Percentiles rank a stretch among this genome's conserved stretches.
phyloP scores from a whole-genome alignment of 1,140 invertebrate species.

The Wasmannia auropunctata region DNA sequence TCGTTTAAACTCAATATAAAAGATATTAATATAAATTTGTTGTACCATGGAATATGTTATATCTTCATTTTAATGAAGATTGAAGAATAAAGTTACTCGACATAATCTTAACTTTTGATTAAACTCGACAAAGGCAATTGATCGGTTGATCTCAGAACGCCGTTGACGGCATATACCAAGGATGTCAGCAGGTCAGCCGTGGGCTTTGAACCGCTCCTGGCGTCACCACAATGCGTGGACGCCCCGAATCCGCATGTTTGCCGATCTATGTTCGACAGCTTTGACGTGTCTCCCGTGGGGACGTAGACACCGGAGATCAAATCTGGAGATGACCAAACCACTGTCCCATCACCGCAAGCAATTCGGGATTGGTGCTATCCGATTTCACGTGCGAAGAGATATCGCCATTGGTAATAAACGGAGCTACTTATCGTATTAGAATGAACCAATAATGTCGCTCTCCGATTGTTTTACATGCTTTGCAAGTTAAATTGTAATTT shows the following conservation, averaged over 20 bases:
- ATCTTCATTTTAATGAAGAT: not conserved
- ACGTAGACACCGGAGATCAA: slow-evolving; percentile 65
- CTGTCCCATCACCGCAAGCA: slow-evolving; percentile 65
- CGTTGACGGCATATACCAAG: slow-evolving; percentile 42
- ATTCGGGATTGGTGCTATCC: slow-evolving; percentile 63
- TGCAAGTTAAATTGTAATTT: not conserved
- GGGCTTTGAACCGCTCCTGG: slow-evolving; percentile 61
- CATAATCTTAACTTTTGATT: slow-evolving; percentile 36
- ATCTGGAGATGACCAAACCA: slow-evolving; percentile 73
- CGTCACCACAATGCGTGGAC: slow-evolving; percentile 68
- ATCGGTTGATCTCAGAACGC: slow-evolving; percentile 33
- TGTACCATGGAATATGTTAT: not conserved
- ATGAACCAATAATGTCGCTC: slow-evolving; percentile 13
- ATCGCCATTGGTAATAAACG: slow-evolving; percentile 54
- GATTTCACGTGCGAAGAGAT: slow-evolving; percentile 50
- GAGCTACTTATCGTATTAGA: not conserved
- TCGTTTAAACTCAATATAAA: not conserved
- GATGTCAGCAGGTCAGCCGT: slow-evolving; percentile 59
- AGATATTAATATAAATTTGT: not conserved
- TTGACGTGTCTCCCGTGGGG: slow-evolving; percentile 69
- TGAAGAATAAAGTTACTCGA: not conserved
- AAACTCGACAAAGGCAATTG: slow-evolving; percentile 38
- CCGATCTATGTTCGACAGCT: slow-evolving; percentile 71
- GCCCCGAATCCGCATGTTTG: slow-evolving; percentile 68
- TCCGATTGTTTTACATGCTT: not conserved